A percentile compares a stretch with the other conserved stretches of the same genome.
Evolutionary conservation across 2,888 invertebrate species (phyloP).

Genomic region (Lithophane leautieri): DNA sequence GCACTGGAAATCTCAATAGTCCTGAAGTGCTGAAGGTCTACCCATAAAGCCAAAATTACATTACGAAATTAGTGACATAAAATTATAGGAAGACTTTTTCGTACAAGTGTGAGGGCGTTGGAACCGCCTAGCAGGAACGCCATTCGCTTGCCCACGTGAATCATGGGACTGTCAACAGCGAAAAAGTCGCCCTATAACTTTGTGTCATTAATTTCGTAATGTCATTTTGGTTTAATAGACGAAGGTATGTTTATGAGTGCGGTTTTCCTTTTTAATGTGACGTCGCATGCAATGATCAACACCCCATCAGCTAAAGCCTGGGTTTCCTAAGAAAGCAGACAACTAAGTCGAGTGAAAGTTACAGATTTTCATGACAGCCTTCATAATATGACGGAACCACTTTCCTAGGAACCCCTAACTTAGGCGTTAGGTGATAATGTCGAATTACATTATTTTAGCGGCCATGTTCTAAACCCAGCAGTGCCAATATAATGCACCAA

Average conservation of each 20-base stretch:
- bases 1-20: neutral
- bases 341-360: neutral
- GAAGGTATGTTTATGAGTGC: neutral
- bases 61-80: too few species aligned
- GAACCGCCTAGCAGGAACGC: too few species aligned
- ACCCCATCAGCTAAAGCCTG: neutral
- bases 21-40: neutral
- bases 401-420: neutral
- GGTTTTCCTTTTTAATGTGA: neutral
- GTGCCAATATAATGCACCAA: constrained; percentile 5
- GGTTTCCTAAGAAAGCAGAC: neutral
- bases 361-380: neutral
- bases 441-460: neutral
- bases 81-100: too few species aligned
- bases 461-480: neutral
- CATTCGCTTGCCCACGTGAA: too few species aligned
- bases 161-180: too few species aligned
- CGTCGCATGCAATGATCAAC: neutral
- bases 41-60: too few species aligned
- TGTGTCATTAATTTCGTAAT: too few species aligned
- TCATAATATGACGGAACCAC: neutral
- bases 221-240: too few species aligned
- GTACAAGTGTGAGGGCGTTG: too few species aligned
- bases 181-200: too few species aligned
- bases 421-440: neutral